phyloP scores from a whole-genome alignment of 2,113 vertebrate species.

The Excalfactoria chinensis region DNA sequence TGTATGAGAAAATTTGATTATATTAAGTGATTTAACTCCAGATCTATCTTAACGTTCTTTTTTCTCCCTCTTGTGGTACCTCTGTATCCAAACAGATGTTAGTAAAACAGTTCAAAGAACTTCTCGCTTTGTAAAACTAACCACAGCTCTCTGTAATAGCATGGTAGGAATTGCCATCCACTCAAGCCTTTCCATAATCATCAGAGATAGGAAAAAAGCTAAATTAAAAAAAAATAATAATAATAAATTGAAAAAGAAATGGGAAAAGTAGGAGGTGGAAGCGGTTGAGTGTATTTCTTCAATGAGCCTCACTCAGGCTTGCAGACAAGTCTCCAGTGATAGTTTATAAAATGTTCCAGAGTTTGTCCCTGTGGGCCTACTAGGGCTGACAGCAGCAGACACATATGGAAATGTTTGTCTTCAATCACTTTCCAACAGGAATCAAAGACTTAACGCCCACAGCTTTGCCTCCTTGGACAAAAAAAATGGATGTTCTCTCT shows the following conservation, averaged over 20 bases:
- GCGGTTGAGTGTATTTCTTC: neutral
- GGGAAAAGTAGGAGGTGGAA: neutral
- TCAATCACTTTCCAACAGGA: neutral
- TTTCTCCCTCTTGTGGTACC: neutral
- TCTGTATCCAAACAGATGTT: neutral
- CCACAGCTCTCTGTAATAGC: neutral
- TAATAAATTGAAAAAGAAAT: too few relatives aligned
- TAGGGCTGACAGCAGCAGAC: neutral
- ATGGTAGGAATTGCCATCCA: neutral
- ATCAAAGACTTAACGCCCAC: neutral
- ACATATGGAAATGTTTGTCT: neutral
- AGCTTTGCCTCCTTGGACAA: neutral
- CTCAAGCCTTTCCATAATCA: neutral
- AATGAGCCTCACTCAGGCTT: neutral
- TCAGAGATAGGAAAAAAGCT: neutral
- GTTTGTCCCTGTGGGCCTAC: neutral
- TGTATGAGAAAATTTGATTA: neutral
- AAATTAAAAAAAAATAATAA: too few relatives aligned
- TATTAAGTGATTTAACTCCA: neutral
- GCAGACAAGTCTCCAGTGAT: neutral
- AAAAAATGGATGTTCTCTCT: neutral
- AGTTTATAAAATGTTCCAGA: neutral
- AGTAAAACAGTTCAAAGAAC: neutral
- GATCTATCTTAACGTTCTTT: neutral
- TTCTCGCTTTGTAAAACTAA: neutral